phyloP scores from a whole-genome alignment of 2,888 invertebrate genomes.

The Lasioglossum pauxillum region DNA sequence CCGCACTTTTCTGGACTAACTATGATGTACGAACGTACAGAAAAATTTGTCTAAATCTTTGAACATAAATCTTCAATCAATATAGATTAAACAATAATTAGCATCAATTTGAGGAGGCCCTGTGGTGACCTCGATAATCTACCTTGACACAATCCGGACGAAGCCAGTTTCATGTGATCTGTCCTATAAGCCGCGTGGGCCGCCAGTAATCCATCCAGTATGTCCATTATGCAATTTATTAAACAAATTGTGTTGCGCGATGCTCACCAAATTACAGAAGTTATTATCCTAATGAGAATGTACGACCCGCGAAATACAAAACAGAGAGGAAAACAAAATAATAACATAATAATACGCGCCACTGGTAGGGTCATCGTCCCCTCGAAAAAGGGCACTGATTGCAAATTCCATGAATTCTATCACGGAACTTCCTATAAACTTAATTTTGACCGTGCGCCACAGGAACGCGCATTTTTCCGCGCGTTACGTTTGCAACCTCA shows the following conservation, averaged over 20 bases:
- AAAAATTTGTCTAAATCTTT: background rate
- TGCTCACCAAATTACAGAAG: background rate
- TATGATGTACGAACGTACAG: background rate
- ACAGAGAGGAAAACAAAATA: too few species aligned
- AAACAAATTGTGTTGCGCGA: background rate
- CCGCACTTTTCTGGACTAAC: background rate
- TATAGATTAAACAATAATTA: background rate
- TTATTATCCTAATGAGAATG: background rate
- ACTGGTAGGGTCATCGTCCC: background rate
- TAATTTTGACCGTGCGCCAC: background rate
- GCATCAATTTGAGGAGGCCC: background rate
- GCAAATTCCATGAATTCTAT: background rate
- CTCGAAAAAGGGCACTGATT: background rate
- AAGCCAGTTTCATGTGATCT: conserved; percentile 6
- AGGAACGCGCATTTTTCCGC: background rate
- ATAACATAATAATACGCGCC: background rate
- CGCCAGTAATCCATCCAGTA: background rate
- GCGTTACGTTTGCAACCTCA: background rate
- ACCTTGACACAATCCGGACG: background rate
- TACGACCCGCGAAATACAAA: background rate
- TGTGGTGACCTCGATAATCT: background rate
- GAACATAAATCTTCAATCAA: background rate
- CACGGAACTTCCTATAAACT: background rate
- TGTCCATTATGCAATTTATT: background rate
- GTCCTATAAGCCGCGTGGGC: background rate